A percentile compares a stretch with the other conserved stretches of the same genome.
phyloP scores from a whole-genome alignment of 2,113 vertebrate species.

The Eretmochelys imbricata region DNA sequence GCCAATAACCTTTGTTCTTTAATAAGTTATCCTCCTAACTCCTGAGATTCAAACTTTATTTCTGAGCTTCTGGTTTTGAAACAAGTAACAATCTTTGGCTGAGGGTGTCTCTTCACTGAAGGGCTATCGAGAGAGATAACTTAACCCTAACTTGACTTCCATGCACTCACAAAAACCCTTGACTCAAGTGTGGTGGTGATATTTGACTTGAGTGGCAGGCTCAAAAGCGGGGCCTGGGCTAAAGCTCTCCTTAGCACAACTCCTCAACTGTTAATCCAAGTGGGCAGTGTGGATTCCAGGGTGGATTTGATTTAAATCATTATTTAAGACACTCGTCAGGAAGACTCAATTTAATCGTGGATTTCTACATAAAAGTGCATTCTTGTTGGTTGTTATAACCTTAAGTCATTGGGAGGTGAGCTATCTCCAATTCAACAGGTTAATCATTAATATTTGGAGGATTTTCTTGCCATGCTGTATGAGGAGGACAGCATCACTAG shows the following conservation, averaged over 20 bases:
- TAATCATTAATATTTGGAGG: no score
- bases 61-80: conserved; percentile 28
- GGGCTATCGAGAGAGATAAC: fast-evolving
- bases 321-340: no score
- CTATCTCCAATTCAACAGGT: no score
- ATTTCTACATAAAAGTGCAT: no score
- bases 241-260: not conserved
- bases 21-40: conserved; percentile 30
- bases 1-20: conserved; percentile 49
- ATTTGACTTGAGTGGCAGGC: not conserved
- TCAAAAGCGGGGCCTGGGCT: not conserved
- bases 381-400: no score
- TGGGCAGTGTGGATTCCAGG: not conserved
- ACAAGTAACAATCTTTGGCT: not conserved
- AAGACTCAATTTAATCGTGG: no score
- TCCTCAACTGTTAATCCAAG: not conserved
- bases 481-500: no score
- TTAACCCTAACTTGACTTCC: not conserved
- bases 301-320: no score
- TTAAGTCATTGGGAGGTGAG: no score
- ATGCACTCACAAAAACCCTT: fast-evolving
- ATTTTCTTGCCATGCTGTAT: no score
- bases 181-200: not conserved
- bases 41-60: conserved; percentile 37
- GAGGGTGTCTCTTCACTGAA: not conserved